phyloP scores from a whole-genome alignment of 2,888 invertebrate species.

The Gnatocerus cornutus region DNA sequence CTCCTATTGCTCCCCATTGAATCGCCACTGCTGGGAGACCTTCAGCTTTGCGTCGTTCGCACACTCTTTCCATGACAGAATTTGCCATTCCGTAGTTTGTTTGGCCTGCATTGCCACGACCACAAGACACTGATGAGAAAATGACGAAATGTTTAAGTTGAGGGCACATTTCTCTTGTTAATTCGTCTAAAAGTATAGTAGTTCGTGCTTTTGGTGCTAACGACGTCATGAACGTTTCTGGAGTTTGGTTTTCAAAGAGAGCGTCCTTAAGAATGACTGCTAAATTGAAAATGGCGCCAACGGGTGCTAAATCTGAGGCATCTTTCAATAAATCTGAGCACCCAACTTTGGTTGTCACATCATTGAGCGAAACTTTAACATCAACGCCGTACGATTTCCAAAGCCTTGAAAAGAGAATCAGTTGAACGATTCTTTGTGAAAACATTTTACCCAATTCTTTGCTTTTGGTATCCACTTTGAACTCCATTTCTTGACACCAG shows the following conservation, averaged over 20 bases:
- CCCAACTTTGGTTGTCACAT: slow-evolving; percentile 80
- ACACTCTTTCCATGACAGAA: slow-evolving; percentile 91
- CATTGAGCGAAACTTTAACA: slow-evolving; percentile 79
- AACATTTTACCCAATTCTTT: slow-evolving; percentile 58
- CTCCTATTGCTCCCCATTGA: slow-evolving; percentile 95
- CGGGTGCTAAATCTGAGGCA: slow-evolving; percentile 77
- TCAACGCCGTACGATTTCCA: slow-evolving; percentile 82
- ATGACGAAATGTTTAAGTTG: slow-evolving; percentile 83
- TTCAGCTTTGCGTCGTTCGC: slow-evolving; percentile 80
- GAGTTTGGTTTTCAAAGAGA: slow-evolving; percentile 83
- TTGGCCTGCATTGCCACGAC: slow-evolving; percentile 93
- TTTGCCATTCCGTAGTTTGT: slow-evolving; percentile 94
- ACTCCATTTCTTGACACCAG: slow-evolving; percentile 76
- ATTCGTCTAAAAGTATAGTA: slow-evolving; percentile 80
- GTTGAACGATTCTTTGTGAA: slow-evolving; percentile 3
- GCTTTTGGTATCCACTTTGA: slow-evolving; percentile 49
- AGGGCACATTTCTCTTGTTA: slow-evolving; percentile 25
- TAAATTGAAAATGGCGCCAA: slow-evolving; percentile 92
- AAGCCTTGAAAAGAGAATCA: slow-evolving; percentile 55
- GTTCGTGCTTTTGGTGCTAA: no score
- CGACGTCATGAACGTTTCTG: slow-evolving; percentile 78
- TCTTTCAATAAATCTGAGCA: slow-evolving; percentile 79
- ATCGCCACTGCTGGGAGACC: slow-evolving; percentile 88
- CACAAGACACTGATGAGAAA: slow-evolving; percentile 94
- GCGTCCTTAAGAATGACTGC: no score